Evolutionary conservation across 2,888 invertebrate genomes (phyloP).

Genomic region (Chaetoderma sp.): DNA sequence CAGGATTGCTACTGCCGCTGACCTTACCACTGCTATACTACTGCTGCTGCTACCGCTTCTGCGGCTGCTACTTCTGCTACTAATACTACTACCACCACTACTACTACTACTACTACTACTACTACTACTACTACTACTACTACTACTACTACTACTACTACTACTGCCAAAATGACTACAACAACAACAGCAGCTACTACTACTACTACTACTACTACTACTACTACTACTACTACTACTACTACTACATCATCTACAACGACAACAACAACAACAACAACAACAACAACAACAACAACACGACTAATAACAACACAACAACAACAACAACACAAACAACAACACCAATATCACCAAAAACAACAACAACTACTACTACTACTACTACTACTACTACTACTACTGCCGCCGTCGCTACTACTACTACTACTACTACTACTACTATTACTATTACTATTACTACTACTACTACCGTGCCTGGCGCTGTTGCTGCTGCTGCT

Average conservation of each 20-base stretch:
- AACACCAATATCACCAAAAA: not conserved
- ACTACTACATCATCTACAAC: too few species aligned
- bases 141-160: constrained; percentile 5
- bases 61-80: too few species aligned
- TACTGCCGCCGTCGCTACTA: constrained; percentile 8
- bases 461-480: constrained; percentile 17
- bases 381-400: not conserved
- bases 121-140: constrained; percentile 1
- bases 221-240: too few species aligned
- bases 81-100: too few species aligned
- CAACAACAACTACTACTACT: not conserved
- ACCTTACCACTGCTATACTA: not conserved
- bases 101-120: constrained; percentile 16
- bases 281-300: too few species aligned
- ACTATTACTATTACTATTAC: constrained; percentile 23
- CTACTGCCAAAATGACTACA: too few species aligned
- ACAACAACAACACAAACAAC: not conserved
- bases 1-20: not conserved
- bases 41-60: constrained; percentile 14
- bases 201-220: not conserved
- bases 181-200: too few species aligned
- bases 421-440: constrained; percentile 21
- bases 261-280: too few species aligned
- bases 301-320: not conserved
- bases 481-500: not conserved